These are phyloP conservation scores for Scarus forsteni DNA, from an alignment of 2,797 vertebrate genomes.

Conservation along the genomic window DNA sequence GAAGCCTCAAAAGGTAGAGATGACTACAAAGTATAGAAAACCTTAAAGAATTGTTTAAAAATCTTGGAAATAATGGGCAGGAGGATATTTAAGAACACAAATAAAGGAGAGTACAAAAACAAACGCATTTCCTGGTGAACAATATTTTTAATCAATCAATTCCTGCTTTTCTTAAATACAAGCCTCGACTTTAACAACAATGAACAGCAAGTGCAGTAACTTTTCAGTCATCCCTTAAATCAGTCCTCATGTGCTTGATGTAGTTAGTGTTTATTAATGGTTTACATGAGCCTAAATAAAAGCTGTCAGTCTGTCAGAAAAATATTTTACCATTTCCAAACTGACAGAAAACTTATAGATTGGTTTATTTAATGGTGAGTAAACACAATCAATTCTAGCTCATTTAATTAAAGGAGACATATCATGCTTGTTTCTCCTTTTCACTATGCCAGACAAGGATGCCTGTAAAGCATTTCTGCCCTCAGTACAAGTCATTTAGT, in stretches of 20 bases:
- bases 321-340: not conserved
- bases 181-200: slow-evolving; percentile 5
- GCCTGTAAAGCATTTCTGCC: too few relatives aligned
- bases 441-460: too few relatives aligned
- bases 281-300: not conserved
- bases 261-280: slow-evolving; percentile 17
- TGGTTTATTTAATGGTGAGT: too few relatives aligned
- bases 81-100: not conserved
- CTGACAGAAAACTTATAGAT: too few relatives aligned
- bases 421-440: too few relatives aligned
- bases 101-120: not conserved
- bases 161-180: slow-evolving; percentile 16
- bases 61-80: too few relatives aligned
- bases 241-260: not conserved
- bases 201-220: slow-evolving; percentile 29
- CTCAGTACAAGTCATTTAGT: too few relatives aligned
- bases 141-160: slow-evolving; percentile 39
- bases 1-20: too few relatives aligned
- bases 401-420: too few relatives aligned
- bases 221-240: slow-evolving; percentile 47
- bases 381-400: too few relatives aligned
- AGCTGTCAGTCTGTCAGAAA: not conserved
- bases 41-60: too few relatives aligned
- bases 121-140: not conserved
- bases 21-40: too few relatives aligned